Percentiles rank a stretch among this genome's conserved stretches.
These are phyloP conservation scores for Proales similis DNA, from an alignment of 1,140 invertebrate genomes.

Conservation along the genomic window DNA sequence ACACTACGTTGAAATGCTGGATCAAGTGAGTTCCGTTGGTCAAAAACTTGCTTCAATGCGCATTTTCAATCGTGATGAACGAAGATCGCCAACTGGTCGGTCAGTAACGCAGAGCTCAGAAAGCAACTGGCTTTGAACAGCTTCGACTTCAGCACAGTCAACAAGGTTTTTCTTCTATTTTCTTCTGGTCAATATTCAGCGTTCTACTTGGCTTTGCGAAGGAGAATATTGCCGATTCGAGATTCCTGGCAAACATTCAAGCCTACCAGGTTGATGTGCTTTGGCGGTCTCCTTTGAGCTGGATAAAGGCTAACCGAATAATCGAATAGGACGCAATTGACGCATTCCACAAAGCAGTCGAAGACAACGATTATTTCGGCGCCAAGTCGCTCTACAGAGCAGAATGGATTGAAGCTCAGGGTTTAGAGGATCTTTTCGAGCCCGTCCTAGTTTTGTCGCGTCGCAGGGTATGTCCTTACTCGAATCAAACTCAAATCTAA, in stretches of 20 bases:
- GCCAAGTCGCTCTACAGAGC: neutral
- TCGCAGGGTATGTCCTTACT: no score
- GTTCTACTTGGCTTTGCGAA: conserved; percentile 4
- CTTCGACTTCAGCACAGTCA: neutral
- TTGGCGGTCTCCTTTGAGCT: neutral
- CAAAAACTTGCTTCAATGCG: no score
- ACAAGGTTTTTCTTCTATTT: neutral
- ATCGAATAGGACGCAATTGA: conserved; percentile 24
- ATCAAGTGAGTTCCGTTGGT: no score
- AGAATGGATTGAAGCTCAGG: neutral
- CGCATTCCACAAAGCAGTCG: conserved; percentile 19
- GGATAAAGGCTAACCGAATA: neutral
- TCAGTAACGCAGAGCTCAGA: conserved; percentile 1
- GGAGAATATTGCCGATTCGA: neutral
- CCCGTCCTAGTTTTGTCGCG: no score
- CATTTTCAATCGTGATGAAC: no score
- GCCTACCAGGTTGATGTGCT: conserved; percentile 22
- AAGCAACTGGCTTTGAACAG: conserved; percentile 33
- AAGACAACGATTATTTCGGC: conserved; percentile 34
- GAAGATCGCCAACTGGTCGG: neutral
- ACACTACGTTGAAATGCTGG: conserved; percentile 26
- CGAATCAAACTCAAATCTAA: no score
- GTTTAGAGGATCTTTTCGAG: conserved; percentile 4
- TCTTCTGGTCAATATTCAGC: neutral
- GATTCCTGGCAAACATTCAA: conserved; percentile 26